phyloP scores from a whole-genome alignment of 2,888 invertebrate genomes.

The Machimus rusticus region DNA sequence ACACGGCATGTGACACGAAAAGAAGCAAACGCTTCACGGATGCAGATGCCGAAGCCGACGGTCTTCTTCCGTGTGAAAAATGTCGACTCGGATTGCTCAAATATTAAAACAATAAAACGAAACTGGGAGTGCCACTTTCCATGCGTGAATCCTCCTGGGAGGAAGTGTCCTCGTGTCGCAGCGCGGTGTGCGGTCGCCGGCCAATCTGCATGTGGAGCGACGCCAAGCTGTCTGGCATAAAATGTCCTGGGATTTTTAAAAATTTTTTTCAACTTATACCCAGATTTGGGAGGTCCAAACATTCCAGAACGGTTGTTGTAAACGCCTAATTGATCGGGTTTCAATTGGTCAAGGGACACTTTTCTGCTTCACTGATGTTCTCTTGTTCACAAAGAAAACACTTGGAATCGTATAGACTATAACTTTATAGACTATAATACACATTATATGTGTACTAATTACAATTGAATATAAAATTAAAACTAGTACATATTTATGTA shows the following conservation, averaged over 20 bases:
- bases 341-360: neutral
- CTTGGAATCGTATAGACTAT: neutral
- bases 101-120: constrained; percentile 1
- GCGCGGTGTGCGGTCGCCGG: neutral
- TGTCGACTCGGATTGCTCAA: constrained; percentile 4
- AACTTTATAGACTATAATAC: no score
- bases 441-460: no score
- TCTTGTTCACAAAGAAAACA: neutral
- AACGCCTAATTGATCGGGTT: constrained; percentile 4
- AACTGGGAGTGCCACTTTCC: neutral
- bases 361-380: neutral
- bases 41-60: neutral
- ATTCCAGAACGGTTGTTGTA: neutral
- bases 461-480: no score
- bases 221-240: neutral
- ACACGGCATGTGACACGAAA: neutral
- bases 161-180: neutral
- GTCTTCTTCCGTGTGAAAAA: neutral
- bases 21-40: neutral
- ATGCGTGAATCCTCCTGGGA: neutral
- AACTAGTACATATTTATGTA: no score
- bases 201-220: neutral
- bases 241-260: neutral
- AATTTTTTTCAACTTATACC: neutral
- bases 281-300: neutral